Base-by-base conservation (phyloP, 2,888 invertebrate species). In the Andrena camellia region DNA sequence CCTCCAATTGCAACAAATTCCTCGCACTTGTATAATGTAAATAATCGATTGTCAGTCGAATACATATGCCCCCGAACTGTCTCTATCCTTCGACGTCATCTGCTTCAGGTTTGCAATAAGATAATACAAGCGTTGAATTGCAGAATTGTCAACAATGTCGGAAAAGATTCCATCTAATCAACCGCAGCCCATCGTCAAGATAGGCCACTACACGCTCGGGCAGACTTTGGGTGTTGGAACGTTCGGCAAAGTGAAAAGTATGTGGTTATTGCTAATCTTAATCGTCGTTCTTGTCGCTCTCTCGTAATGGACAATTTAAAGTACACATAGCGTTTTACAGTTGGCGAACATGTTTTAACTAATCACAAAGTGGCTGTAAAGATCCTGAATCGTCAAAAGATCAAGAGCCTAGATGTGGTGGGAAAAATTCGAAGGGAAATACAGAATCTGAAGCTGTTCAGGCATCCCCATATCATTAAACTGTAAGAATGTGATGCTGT, bases 391-490 rank as follows among this genome's bases (percentile, higher is more conserved):
- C 96, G 99, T 57, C 98, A 99, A 93, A 99, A 99, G 95, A 99
- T 99, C 84, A 99, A 99, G 94, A 99, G 98, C 90, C 96, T 99
- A 17, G 99, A 99, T 96, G 99, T 99, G 4, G 99, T 99, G 33
- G 99, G 99, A 2, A 99, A 99, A 95, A 99, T 99, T 90, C 96
- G 99, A 79, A 95, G 99, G 73, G 99, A 99, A 95, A 99, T 99
- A 92, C 99, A 99, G 94, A 99, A 99, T 95, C 96, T 99, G 50
- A 99, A 99, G 93, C 95, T 99, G n/a, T 99, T 99, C 93, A 96
- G 99, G 87, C 99, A 99, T 95, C 99, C 99, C 4, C 99, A 99
- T 94, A 99, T 99, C 90, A 99, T 99, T 86, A 99, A 99, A 95
- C 94, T 99, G 95, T 99, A 94, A 94, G 94, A 92, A 63, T 35